Evolutionary conservation across 2,113 vertebrate species (phyloP).

Genomic region (Mesembrinibis cayennensis): DNA sequence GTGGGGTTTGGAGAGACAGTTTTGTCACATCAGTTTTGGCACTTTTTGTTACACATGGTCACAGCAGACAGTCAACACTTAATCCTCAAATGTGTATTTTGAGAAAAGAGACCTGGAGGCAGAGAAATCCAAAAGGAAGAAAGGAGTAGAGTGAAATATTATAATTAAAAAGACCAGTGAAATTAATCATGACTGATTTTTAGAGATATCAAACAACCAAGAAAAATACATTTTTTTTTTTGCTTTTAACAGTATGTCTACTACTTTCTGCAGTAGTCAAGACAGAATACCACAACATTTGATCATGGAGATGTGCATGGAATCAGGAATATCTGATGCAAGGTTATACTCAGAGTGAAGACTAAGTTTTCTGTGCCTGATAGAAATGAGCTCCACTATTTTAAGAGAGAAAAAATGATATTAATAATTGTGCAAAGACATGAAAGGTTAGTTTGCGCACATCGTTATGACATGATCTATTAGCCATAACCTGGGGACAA

Average conservation of each 20-base stretch:
- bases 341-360: background rate
- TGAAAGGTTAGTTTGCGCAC: background rate
- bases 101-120: background rate
- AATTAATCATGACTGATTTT: background rate
- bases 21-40: slow-evolving; percentile 51
- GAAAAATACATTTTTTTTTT: background rate
- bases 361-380: background rate
- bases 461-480: background rate
- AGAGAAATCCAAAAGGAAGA: background rate
- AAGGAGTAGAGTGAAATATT: background rate
- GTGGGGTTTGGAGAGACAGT: background rate
- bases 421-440: background rate
- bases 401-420: background rate
- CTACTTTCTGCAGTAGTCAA: background rate
- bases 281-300: background rate
- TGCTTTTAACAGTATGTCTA: background rate
- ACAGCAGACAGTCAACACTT: background rate
- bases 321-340: background rate
- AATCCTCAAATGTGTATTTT: background rate
- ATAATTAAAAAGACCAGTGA: background rate
- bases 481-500: background rate
- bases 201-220: background rate
- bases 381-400: background rate
- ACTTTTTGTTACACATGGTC: background rate
- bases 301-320: background rate